Evolutionary conservation across 2,113 vertebrate genomes (phyloP).

Genomic region (Mobula birostris): DNA sequence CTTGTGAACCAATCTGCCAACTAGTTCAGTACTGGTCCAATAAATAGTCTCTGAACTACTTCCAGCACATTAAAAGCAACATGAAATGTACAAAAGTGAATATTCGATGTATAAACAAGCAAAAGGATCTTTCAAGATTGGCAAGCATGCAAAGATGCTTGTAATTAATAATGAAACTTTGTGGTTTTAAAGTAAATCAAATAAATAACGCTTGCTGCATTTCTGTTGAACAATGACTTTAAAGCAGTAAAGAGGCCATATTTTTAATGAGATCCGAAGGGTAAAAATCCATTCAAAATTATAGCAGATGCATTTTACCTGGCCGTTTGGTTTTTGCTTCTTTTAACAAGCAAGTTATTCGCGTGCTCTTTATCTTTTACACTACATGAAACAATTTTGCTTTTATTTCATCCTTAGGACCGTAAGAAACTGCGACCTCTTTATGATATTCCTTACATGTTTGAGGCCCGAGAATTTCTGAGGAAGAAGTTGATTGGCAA

Average conservation of each 20-base stretch:
- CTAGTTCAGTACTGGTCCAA: too few species aligned
- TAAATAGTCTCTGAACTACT: too few species aligned
- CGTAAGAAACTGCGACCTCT: constrained; percentile 85
- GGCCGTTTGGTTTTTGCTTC: background rate
- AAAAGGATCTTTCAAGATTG: constrained; percentile 48
- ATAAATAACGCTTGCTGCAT: background rate
- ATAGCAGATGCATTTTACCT: background rate
- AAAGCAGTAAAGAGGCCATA: background rate
- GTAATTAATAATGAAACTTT: background rate
- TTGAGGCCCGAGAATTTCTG: constrained; percentile 93
- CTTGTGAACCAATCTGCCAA: too few species aligned
- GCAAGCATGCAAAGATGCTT: background rate
- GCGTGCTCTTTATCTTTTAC: background rate
- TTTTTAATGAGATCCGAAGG: background rate
- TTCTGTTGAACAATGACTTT: background rate
- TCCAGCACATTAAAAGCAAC: too few species aligned
- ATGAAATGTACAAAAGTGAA: too few species aligned
- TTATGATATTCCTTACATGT: constrained; percentile 98
- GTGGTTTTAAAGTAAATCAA: background rate
- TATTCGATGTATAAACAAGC: constrained; percentile 62
- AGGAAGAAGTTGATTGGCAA: constrained; percentile 97
- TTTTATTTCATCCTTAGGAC: constrained; percentile 22
- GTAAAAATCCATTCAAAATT: background rate
- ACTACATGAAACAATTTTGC: constrained; percentile 3
- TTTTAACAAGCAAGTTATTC: background rate